Conservation (phyloP, 1,140 invertebrate species). For the Pogonognathellus flavescens region DNA sequence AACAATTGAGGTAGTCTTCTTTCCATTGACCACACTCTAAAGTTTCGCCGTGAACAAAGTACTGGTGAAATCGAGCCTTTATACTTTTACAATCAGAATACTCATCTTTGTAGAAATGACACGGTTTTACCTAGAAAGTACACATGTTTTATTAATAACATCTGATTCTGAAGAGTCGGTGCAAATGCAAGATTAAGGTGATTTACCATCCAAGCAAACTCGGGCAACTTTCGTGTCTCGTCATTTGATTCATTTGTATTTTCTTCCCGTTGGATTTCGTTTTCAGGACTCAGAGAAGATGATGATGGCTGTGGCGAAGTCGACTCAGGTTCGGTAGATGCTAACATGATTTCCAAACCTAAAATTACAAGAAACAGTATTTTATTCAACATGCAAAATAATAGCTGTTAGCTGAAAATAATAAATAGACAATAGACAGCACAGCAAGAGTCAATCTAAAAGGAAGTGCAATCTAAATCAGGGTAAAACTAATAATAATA, state of each 20-base stretch:
- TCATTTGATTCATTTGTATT: background rate
- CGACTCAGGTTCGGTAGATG: too few relatives aligned
- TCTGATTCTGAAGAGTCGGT: too few relatives aligned
- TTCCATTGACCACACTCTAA: slow-evolving; percentile 84
- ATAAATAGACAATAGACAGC: too few relatives aligned
- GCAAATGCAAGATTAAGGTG: background rate
- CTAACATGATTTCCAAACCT: background rate
- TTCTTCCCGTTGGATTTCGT: background rate
- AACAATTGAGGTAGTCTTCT: too few relatives aligned
- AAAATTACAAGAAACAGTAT: too few relatives aligned
- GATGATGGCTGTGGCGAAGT: too few relatives aligned
- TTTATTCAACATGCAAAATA: too few relatives aligned
- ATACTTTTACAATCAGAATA: slow-evolving; percentile 83
- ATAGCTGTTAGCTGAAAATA: too few relatives aligned
- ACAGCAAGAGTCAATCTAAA: too few relatives aligned
- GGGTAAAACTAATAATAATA: too few relatives aligned
- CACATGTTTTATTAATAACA: background rate
- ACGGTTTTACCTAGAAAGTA: slow-evolving; percentile 71
- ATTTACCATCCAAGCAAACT: background rate
- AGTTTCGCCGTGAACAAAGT: slow-evolving; percentile 82
- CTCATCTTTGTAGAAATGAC: slow-evolving; percentile 82
- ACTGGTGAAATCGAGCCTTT: slow-evolving; percentile 84
- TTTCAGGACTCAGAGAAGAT: background rate
- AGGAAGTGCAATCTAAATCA: too few relatives aligned
- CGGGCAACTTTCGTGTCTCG: background rate